Evolutionary conservation across 2,113 vertebrate genomes (phyloP).

Genomic region (Megaleporinus macrocephalus): DNA sequence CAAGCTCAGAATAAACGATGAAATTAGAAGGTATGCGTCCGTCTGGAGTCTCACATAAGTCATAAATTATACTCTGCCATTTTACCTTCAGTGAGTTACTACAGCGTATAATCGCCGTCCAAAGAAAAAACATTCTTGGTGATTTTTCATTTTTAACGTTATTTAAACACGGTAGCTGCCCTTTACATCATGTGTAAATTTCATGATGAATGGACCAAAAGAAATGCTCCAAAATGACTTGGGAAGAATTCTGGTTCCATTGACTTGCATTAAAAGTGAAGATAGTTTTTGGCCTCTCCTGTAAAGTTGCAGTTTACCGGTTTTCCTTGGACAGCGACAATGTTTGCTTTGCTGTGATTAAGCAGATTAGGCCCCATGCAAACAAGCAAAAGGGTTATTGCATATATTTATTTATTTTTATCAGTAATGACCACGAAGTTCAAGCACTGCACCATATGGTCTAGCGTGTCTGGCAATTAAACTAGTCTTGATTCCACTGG

Average conservation of each 20-base stretch:
- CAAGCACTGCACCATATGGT: conserved; percentile 11
- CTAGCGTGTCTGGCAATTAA: conserved; percentile 5
- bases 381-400: background rate
- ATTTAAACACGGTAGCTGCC: too few relatives aligned
- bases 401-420: background rate
- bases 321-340: too few relatives aligned
- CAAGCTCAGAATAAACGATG: background rate
- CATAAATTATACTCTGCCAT: background rate
- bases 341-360: background rate
- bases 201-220: too few relatives aligned
- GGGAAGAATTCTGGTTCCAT: too few relatives aligned
- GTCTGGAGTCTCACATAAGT: background rate
- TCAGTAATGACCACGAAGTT: background rate
- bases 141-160: too few relatives aligned
- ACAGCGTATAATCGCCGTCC: too few relatives aligned
- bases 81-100: background rate
- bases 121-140: too few relatives aligned
- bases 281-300: too few relatives aligned
- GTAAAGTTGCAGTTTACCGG: background rate
- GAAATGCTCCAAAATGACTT: too few relatives aligned
- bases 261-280: too few relatives aligned
- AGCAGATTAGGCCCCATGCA: background rate
- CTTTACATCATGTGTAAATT: too few relatives aligned
- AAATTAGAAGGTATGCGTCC: background rate
- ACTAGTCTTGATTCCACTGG: background rate